Evolutionary conservation across 2,797 vertebrate species (phyloP), one percentile per base, ranked within the genome.

Genomic region (Aselliscus stoliczkanus): DNA sequence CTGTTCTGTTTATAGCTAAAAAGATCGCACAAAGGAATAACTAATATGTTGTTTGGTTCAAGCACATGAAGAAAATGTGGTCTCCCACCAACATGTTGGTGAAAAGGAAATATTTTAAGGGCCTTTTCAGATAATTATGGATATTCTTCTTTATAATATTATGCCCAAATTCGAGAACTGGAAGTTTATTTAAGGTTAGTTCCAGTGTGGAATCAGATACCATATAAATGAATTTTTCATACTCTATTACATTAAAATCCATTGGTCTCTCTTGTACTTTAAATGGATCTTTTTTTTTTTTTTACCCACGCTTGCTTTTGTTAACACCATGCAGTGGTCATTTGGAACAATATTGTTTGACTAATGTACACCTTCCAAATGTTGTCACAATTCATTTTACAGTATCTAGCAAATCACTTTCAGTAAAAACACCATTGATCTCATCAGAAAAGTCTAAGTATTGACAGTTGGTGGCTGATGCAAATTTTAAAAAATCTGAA

Each of bases 1-100:
- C 29, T 70, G 58, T 73, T 95, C 37, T 69, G 50, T 81, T 94
- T 73, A 73, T 69, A 90, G 73, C 58, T 88, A 88, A 72, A 84
- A 86, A 97, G 89, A 88, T 75, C 34, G 89, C 50, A 76, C n/a
- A 89, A 88, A 89, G 39, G 64, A 85, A 93, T 42, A 95, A 65
- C 27, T 50, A 13, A 37, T 77, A 42, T 72, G 50, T 73, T 84
- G 39, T 47, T 72, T 83, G 50, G 25, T 37, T 90, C 31, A 56
- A 64, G 50, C 54, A 80, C 52, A 83, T 18, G 52, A 72, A 94
- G 56, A 75, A 93, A 94, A 88, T 44, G 25, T 67, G 58, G 23
- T 27, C 23, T 88, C 42, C 5, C 54, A 70, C 39, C 81, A 60
- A 58, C 69, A 75, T 4, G 20, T 15, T 82, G 25, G 73, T 96